Conservation (phyloP, 53 echinoderm and acorn worm species). For the Holothuria leucospilota region DNA sequence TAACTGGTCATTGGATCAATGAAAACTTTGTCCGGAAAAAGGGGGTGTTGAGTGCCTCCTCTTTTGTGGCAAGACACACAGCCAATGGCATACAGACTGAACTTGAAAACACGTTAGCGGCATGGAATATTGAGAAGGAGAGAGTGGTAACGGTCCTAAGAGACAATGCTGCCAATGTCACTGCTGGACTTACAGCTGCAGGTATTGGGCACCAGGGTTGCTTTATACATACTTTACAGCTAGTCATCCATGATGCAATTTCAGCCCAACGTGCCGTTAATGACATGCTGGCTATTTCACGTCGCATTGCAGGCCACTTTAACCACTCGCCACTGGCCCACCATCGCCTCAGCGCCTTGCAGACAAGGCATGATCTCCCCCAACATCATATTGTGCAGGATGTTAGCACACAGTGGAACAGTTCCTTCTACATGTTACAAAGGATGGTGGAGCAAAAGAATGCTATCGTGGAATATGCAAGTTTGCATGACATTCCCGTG, state of each 20-base stretch:
- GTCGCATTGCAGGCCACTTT: no score
- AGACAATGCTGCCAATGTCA: slow-evolving; percentile 39
- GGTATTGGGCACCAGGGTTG: no score
- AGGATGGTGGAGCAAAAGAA: no score
- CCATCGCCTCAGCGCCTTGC: neutral
- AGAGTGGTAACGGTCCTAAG: slow-evolving; percentile 32
- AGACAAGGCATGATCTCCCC: slow-evolving; percentile 18
- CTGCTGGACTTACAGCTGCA: neutral
- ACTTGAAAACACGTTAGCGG: no score
- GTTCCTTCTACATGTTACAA: no score
- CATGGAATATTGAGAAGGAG: slow-evolving; percentile 12
- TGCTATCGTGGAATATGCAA: no score
- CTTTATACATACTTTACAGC: slow-evolving; percentile 46
- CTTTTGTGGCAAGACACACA: slow-evolving; percentile 38
- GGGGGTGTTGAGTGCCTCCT: slow-evolving; percentile 10
- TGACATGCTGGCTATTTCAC: slow-evolving; percentile 43
- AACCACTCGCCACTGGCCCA: slow-evolving; percentile 21
- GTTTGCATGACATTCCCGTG: no score
- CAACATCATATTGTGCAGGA: slow-evolving; percentile 50
- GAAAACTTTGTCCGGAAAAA: no score
- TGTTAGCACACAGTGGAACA: no score
- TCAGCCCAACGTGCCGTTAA: slow-evolving; percentile 6
- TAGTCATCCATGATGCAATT: slow-evolving; percentile 36
- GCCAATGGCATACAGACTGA: slow-evolving; percentile 29
- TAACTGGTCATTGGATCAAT: slow-evolving; percentile 46